Percentiles rank a stretch among this genome's conserved stretches.
These are phyloP conservation scores for Varanus salvator DNA, from an alignment of 2,113 vertebrate genomes.

Conservation along the genomic window DNA sequence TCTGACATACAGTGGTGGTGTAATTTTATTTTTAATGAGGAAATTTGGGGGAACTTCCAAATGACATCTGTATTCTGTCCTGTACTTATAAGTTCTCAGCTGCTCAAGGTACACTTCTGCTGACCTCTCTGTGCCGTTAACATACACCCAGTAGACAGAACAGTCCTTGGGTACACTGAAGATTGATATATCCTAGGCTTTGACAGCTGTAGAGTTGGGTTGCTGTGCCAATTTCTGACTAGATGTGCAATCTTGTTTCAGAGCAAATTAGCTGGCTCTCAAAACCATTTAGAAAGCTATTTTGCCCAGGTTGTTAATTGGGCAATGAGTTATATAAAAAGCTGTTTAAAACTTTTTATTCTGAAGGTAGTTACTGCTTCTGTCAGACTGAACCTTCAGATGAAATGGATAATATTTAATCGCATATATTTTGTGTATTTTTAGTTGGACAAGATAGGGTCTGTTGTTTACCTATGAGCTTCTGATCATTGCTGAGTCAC, in stretches of 20 bases:
- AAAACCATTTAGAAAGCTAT: slow-evolving; percentile 51
- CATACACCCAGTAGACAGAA: slow-evolving; percentile 33
- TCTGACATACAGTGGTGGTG: slow-evolving; percentile 18
- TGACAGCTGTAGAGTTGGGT: slow-evolving; percentile 71
- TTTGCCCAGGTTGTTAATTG: slow-evolving; percentile 59
- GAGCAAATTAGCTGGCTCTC: slow-evolving; percentile 60
- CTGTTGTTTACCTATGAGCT: neutral
- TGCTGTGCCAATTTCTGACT: slow-evolving; percentile 67
- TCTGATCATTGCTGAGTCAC: neutral
- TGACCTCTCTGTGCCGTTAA: slow-evolving; percentile 62
- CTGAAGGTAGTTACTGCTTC: slow-evolving; percentile 6
- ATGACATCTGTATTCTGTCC: slow-evolving; percentile 53
- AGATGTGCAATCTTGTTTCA: slow-evolving; percentile 48
- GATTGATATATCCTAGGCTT: slow-evolving; percentile 71
- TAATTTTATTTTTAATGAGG: slow-evolving; percentile 51
- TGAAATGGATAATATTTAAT: slow-evolving; percentile 34
- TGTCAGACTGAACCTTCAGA: slow-evolving; percentile 22
- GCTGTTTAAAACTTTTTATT: slow-evolving; percentile 49
- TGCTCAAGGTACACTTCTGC: slow-evolving; percentile 54
- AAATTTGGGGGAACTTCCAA: slow-evolving; percentile 52
- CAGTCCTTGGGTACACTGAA: slow-evolving; percentile 64
- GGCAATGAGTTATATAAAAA: slow-evolving; percentile 60
- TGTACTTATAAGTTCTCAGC: slow-evolving; percentile 46
- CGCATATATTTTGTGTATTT: slow-evolving; percentile 17
- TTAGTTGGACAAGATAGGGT: neutral